Conservation (phyloP, 30 jellyfish, hydroid and myxozoan species). For the Turritopsis dohrnii region DNA sequence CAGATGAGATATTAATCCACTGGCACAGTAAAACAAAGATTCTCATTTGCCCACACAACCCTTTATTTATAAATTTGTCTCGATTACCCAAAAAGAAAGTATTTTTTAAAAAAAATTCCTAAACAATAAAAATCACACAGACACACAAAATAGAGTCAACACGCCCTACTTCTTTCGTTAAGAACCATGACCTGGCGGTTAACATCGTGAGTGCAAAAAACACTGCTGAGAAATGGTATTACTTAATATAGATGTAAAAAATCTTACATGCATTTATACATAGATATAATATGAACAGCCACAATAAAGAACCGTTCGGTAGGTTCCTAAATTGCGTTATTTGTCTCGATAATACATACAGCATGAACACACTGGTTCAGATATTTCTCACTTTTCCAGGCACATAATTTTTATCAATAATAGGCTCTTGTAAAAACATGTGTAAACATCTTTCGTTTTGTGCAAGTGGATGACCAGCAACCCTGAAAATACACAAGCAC, state of each 20-base stretch:
- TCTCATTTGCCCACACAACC: background rate
- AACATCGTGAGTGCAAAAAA: no score
- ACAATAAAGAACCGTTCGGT: background rate
- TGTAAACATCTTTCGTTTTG: constrained; percentile 91
- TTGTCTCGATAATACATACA: background rate
- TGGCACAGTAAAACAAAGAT: background rate
- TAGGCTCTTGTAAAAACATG: constrained; percentile 90
- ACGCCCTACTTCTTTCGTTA: background rate
- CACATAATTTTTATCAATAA: constrained; percentile 84
- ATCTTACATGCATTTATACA: background rate
- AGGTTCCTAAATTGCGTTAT: background rate
- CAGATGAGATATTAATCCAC: background rate
- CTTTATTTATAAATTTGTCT: background rate
- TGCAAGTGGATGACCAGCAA: constrained; percentile 98
- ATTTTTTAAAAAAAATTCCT: background rate
- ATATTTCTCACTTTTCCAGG: constrained; percentile 89
- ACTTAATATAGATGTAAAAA: background rate
- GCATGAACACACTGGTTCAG: constrained; percentile 8
- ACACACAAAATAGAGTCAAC: background rate
- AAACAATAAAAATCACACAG: background rate
- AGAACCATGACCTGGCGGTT: background rate
- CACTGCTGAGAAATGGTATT: background rate
- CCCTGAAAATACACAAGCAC: constrained; percentile 32
- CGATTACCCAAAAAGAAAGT: background rate
- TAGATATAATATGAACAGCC: background rate